These are phyloP conservation scores for Parthenolecanium corni DNA, from an alignment of 2,888 invertebrate genomes.

Conservation along the genomic window DNA sequence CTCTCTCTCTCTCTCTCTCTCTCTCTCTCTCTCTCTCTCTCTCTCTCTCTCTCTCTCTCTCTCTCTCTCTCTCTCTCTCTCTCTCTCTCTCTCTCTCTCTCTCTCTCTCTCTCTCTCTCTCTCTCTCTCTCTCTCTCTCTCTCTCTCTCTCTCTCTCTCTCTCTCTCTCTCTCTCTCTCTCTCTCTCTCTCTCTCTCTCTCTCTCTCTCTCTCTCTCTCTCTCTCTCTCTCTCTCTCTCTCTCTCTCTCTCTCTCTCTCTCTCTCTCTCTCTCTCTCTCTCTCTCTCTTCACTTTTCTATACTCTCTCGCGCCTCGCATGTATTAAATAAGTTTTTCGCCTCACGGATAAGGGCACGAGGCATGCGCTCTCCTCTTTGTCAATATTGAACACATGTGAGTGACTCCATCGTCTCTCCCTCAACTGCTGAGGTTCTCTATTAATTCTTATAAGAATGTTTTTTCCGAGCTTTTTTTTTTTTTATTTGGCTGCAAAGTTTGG, in stretches of 20 bases:
- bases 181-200: constrained; percentile 14
- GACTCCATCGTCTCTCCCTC: background rate
- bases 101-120: no score
- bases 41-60: constrained; percentile 16
- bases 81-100: no score
- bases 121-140: background rate
- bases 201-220: background rate
- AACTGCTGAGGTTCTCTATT: constrained; percentile 5
- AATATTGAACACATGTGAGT: constrained; percentile 29
- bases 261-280: background rate
- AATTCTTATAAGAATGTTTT: constrained; percentile 11
- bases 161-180: constrained; percentile 4
- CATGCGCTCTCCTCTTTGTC: constrained; percentile 24
- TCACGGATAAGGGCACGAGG: constrained; percentile 25
- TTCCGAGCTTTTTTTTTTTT: constrained; percentile 10
- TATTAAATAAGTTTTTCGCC: constrained; percentile 27
- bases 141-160: constrained; percentile 15
- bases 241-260: no score
- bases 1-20: constrained; percentile 9
- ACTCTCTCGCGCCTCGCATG: constrained; percentile 24
- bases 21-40: constrained; percentile 5
- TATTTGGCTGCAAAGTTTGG: background rate
- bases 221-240: no score
- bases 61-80: no score
- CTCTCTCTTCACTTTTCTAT: constrained; percentile 8